These are phyloP conservation scores for Centropus bengalensis DNA, from an alignment of 2,113 vertebrate genomes.

Conservation along the genomic window DNA sequence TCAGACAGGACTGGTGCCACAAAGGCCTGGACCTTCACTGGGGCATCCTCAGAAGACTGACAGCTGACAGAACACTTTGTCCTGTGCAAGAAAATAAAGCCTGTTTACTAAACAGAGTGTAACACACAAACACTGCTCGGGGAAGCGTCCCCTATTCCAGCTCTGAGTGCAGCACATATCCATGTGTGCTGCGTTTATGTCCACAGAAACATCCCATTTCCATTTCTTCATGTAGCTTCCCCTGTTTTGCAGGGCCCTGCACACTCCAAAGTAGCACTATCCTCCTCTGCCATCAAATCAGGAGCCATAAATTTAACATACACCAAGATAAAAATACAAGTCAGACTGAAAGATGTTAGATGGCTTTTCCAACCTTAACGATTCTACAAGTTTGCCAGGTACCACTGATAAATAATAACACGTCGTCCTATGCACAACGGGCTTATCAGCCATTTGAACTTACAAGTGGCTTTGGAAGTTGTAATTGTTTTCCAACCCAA, in stretches of 20 bases:
- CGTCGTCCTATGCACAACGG: not conserved
- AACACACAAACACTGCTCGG: rapidly evolving
- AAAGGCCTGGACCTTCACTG: not conserved
- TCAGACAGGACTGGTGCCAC: not conserved
- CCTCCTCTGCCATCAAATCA: not conserved
- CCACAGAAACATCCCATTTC: not conserved
- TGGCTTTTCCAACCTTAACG: no score
- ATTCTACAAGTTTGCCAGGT: no score
- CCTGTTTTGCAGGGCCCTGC: not conserved
- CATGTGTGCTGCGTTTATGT: no score
- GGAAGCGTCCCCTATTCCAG: not conserved
- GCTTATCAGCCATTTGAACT: not conserved
- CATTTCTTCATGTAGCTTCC: not conserved
- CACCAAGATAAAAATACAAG: not conserved
- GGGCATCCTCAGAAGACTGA: not conserved
- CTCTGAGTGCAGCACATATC: not conserved
- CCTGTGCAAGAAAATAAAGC: not conserved
- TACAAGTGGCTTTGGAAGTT: not conserved
- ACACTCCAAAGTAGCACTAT: rapidly evolving
- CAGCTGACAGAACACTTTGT: not conserved
- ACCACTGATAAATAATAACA: not conserved
- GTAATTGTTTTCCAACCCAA: not conserved
- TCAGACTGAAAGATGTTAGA: not conserved
- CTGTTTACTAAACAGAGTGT: not conserved
- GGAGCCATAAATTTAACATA: not conserved